phyloP scores from a whole-genome alignment of 1,140 invertebrate genomes.

The Propsilocerus akamusi region DNA sequence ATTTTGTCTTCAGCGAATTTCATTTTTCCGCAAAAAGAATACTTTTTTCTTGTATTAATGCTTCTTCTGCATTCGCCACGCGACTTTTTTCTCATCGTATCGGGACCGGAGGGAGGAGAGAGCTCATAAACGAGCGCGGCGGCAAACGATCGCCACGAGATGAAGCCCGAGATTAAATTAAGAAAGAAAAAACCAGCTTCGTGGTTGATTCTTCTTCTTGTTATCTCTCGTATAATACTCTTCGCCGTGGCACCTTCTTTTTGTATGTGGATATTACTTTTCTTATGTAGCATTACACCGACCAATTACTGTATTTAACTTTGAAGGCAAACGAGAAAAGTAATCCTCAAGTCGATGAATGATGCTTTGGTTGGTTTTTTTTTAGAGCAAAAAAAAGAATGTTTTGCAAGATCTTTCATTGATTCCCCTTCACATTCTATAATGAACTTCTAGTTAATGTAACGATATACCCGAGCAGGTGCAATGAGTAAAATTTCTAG shows the following conservation, averaged over 20 bases:
- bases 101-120: no score
- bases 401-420: no score
- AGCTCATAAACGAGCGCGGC: not conserved
- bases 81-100: conserved; percentile 2
- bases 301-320: not conserved
- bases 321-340: conserved; percentile 2
- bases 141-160: not conserved
- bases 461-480: no score
- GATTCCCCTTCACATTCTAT: no score
- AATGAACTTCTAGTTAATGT: no score
- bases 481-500: no score
- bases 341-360: no score
- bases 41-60: not conserved
- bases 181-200: not conserved
- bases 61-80: not conserved
- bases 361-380: no score
- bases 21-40: not conserved
- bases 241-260: not conserved
- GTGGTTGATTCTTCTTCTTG: not conserved
- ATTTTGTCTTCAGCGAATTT: not conserved
- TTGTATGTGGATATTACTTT: not conserved
- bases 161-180: no score
- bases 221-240: not conserved
- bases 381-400: no score
- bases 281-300: not conserved